Percentiles rank a stretch among this genome's conserved stretches.
Evolutionary conservation across 1,140 invertebrate species (phyloP).

Genomic region (Dendrolimus kikuchii): DNA sequence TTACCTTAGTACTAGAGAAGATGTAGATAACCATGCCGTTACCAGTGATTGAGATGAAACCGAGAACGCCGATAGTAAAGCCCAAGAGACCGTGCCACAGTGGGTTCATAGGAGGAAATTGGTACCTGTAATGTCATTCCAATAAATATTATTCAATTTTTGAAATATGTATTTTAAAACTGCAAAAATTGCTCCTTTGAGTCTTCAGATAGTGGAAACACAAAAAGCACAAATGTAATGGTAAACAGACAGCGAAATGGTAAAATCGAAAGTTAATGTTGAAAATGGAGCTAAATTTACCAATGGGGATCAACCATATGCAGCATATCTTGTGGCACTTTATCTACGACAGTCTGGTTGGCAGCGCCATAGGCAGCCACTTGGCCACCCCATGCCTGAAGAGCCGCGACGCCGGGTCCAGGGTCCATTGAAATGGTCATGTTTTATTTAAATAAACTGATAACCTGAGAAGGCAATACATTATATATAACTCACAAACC

Average conservation of each 20-base stretch:
- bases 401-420: conserved; percentile 52
- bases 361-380: conserved; percentile 59
- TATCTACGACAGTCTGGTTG: conserved; percentile 69
- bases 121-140: conserved; percentile 60
- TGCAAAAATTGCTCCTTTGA: no score
- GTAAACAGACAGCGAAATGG: no score
- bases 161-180: no score
- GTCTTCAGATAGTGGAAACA: no score
- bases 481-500: no score
- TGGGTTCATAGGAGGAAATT: conserved; percentile 78
- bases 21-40: conserved; percentile 92
- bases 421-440: conserved; percentile 59
- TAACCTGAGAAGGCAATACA: background rate
- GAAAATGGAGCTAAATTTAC: conserved; percentile 34
- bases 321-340: conserved; percentile 74
- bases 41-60: conserved; percentile 80
- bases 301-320: conserved; percentile 76
- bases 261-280: background rate
- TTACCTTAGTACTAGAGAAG: conserved; percentile 75
- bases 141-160: background rate
- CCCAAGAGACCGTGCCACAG: conserved; percentile 78
- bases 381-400: conserved; percentile 64
- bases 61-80: conserved; percentile 75
- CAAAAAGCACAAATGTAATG: no score
- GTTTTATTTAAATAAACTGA: conserved; percentile 13